Base-by-base conservation (phyloP, 2,888 invertebrate genomes). In the Caenorhabditis becei region DNA sequence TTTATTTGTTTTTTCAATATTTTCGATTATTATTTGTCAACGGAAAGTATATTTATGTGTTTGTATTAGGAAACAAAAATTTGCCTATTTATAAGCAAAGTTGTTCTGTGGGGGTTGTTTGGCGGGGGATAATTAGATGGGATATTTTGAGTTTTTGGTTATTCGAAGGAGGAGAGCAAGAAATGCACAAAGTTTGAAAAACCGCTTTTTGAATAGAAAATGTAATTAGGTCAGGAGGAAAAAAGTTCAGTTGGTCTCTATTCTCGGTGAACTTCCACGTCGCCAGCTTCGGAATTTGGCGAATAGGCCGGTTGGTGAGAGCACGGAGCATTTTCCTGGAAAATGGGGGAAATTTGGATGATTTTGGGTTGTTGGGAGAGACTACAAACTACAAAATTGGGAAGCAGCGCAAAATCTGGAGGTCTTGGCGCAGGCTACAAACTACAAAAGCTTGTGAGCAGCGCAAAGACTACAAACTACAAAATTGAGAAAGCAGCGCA, bases 261-360 rank as follows among this genome's bases (percentile, higher is more conserved):
- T 82, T 44, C 82, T 65, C 24, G 87, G 87, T 0, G 82, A 74
- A 44, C 82, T 82, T 11, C 87, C 87, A 58, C 86, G 77, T 61
- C 88, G 71, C 90, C 89, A 90, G 49, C 86, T 85, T 26, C 87
- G 85, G 70, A 90, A 84, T 71, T 84, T 84, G 63, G 85, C 85
- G 83, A 90, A 88, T 23, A 90, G 78, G 18, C 81, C 79, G 35
- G 86, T 79, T 35, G 89, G 89, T 2, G 84, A 87, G 44, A 89
- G 84, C 11, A 86, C 86, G 0, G 89, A 79, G 80, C 90, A 90
- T 61, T 91, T 90, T 51, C 83, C 84, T 81, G 59, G 8, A 77
- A 66, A 24, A 41, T n/a, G 3, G 4, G 5, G 16, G 51, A 7
- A 20, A 11, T 51, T 20, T 20, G 51, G 10, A 32, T 7, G 4